Base-by-base conservation (phyloP, 2,888 invertebrate species). In the Melieria crassipennis region DNA sequence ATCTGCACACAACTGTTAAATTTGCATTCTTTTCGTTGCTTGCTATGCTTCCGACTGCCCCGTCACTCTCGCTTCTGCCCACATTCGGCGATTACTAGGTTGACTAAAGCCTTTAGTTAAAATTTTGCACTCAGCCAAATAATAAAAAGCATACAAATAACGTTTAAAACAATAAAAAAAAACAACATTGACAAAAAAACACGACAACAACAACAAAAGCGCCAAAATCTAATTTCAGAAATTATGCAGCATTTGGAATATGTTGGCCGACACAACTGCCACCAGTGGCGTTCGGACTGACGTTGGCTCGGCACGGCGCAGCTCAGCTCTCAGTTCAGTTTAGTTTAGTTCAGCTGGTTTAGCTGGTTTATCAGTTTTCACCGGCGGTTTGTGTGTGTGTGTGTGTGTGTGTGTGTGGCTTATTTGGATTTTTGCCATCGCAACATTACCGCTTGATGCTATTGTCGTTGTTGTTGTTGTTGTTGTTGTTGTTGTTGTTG, bases 301-400 rank as follows among this genome's bases (percentile, higher is more conserved):
- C 48, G 60, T 67, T 67, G 60, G 60, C 16, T 16, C 7, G 50
- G 50, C 52, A 52, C 60, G 48, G 50, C 60, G 50, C 52, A 16
- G 61, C 45, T 67, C 60, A 67, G 45, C 61, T 30, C 45, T 67
- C 60, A 67, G 45, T 52, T 30, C 52, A 52, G 13, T 45, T 43
- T 45, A 45, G 60, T 45, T 43, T 43, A 45, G 60, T 61, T 50
- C 13, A 67, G 67, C 67, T 67, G 67, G 67, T 67, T 67, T 60
- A 67, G 67, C 67, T 61, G 67, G 67, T 67, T 67, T 67, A 42
- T 50, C 30, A 30, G 47, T 66, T 58, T 48, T 11, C 43, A 50
- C 60, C 50, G 52, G 7, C 45, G n/a, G 13, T 30, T 45, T 45
- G 60, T 16, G 3, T 58, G 6, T 58, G 9, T 7, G 5, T 58